phyloP scores from a whole-genome alignment of 2,113 vertebrate genomes.

The Ameiurus melas region DNA sequence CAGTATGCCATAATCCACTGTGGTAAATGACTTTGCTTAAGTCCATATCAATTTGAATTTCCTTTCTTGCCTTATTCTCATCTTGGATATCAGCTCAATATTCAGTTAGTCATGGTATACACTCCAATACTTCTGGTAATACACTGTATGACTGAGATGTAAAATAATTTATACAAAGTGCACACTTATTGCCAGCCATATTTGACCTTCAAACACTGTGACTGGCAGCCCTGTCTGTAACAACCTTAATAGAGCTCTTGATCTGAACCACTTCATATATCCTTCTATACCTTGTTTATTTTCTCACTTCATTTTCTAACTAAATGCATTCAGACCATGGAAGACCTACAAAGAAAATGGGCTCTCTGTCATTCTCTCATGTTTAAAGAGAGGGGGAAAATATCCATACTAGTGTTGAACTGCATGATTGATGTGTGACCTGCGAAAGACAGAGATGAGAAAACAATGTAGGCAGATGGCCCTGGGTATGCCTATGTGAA shows the following conservation, averaged over 20 bases:
- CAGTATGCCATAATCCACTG: conserved; percentile 1
- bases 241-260: background rate
- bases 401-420: conserved; percentile 9
- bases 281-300: conserved; percentile 26
- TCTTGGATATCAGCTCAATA: conserved; percentile 16
- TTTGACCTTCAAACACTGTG: conserved; percentile 12
- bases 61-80: background rate
- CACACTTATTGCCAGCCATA: background rate
- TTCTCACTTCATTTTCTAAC: background rate
- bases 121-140: background rate
- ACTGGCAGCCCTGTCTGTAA: background rate
- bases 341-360: background rate
- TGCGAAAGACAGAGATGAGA: conserved; percentile 40
- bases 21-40: conserved; percentile 23
- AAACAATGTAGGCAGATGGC: conserved; percentile 19
- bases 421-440: conserved; percentile 47
- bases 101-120: conserved; percentile 21
- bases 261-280: conserved; percentile 15
- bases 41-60: conserved; percentile 37
- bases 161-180: background rate
- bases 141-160: background rate
- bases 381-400: background rate
- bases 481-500: background rate
- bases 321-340: conserved; percentile 14
- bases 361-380: background rate